These are phyloP conservation scores for Eurytoma adleriae DNA, from an alignment of 2,888 invertebrate genomes.

Conservation along the genomic window DNA sequence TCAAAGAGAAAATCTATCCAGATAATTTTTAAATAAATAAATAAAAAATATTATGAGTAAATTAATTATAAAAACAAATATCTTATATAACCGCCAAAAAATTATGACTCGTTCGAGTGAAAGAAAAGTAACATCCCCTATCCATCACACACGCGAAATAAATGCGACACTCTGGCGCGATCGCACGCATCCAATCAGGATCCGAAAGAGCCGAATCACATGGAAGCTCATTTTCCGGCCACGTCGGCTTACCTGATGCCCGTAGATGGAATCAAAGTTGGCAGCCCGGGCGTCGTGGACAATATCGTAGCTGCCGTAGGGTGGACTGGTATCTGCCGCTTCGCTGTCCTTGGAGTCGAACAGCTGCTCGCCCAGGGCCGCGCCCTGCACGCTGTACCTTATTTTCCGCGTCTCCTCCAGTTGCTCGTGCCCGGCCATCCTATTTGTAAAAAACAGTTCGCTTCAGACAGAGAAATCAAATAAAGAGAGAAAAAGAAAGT, in stretches of 20 bases:
- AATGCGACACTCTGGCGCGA: too few species aligned
- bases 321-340: slow-evolving; percentile 51
- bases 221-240: too few species aligned
- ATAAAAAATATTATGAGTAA: too few species aligned
- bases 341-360: slow-evolving; percentile 60
- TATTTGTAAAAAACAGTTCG: neutral
- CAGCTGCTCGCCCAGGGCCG: slow-evolving; percentile 60
- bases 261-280: slow-evolving; percentile 69
- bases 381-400: slow-evolving; percentile 64
- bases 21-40: too few species aligned
- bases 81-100: too few species aligned
- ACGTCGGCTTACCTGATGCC: slow-evolving; percentile 58
- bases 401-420: slow-evolving; percentile 57
- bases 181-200: too few species aligned
- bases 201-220: too few species aligned
- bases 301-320: slow-evolving; percentile 67
- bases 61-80: too few species aligned
- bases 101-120: too few species aligned
- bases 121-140: too few species aligned
- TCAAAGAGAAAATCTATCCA: too few species aligned
- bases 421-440: neutral
- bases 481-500: neutral
- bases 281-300: slow-evolving; percentile 55
- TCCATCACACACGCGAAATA: too few species aligned
- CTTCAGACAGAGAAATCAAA: neutral